phyloP scores from a whole-genome alignment of 2,113 vertebrate species.

The Rhinoderma darwinii region DNA sequence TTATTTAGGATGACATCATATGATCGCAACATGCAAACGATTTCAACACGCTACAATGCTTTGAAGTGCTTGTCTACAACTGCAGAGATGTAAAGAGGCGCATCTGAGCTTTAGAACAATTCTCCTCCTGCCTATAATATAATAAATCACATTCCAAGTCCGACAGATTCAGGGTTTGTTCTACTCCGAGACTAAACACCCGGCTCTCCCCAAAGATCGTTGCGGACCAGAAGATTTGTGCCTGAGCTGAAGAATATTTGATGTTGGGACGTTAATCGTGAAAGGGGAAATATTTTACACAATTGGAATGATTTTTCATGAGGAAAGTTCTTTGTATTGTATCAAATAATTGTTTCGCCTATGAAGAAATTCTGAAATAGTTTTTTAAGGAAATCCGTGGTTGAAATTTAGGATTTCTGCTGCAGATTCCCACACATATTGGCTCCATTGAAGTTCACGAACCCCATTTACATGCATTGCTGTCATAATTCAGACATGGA shows the following conservation, averaged over 20 bases:
- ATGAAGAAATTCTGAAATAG: too few relatives aligned
- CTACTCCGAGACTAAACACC: neutral
- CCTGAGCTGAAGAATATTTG: neutral
- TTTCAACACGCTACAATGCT: conserved; percentile 12
- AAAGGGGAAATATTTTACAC: too few relatives aligned
- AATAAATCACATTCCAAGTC: conserved; percentile 24
- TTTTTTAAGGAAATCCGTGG: too few relatives aligned
- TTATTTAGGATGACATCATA: conserved; percentile 33
- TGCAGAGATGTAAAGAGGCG: neutral
- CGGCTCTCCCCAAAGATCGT: neutral
- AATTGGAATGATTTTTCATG: too few relatives aligned
- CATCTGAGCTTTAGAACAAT: conserved; percentile 20
- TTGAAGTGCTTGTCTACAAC: conserved; percentile 34
- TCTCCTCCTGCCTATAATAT: conserved; percentile 27
- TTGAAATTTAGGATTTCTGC: too few relatives aligned
- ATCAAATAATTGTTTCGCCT: too few relatives aligned
- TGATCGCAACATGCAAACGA: conserved; percentile 31
- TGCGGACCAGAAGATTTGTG: neutral
- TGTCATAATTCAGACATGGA: too few relatives aligned
- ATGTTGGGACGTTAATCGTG: too few relatives aligned
- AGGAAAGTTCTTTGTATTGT: neutral
- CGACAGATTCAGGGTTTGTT: conserved; percentile 27
- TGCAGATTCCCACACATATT: too few relatives aligned
- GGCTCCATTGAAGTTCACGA: too few relatives aligned
- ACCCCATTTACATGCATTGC: too few relatives aligned